These are phyloP conservation scores for Cancer borealis DNA, from an alignment of 2,888 invertebrate genomes.

Conservation along the genomic window DNA sequence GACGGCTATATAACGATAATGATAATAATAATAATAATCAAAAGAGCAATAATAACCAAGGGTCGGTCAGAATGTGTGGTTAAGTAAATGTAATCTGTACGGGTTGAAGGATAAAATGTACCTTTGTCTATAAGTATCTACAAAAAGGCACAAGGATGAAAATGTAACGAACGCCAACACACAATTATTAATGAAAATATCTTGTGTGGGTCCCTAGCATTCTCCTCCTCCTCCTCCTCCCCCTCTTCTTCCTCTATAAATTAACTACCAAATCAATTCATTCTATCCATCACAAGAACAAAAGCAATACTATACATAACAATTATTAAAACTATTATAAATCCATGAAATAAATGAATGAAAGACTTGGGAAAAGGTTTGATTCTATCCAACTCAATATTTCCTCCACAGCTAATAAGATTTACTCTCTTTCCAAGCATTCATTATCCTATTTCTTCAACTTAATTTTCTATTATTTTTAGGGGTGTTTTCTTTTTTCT, in stretches of 20 bases:
- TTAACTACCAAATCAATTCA: not conserved
- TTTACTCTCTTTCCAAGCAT: conserved; percentile 10
- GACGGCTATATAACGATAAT: not conserved
- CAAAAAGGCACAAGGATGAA: not conserved
- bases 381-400: not conserved
- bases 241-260: not conserved
- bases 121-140: not conserved
- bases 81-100: not conserved
- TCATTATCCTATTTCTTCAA: not conserved
- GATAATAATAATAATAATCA: not conserved
- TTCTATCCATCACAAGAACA: not conserved
- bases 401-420: not conserved
- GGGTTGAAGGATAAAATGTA: not conserved
- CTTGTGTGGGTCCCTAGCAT: not conserved
- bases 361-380: not conserved
- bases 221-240: not conserved
- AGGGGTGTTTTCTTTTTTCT: not conserved
- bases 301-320: not conserved
- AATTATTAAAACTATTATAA: not conserved
- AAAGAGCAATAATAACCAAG: not conserved
- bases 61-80: not conserved
- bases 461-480: not conserved
- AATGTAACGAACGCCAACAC: not conserved
- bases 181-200: not conserved
- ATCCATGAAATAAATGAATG: not conserved